phyloP scores from a whole-genome alignment of 2,797 vertebrate genomes.

The Salarias fasciatus region DNA sequence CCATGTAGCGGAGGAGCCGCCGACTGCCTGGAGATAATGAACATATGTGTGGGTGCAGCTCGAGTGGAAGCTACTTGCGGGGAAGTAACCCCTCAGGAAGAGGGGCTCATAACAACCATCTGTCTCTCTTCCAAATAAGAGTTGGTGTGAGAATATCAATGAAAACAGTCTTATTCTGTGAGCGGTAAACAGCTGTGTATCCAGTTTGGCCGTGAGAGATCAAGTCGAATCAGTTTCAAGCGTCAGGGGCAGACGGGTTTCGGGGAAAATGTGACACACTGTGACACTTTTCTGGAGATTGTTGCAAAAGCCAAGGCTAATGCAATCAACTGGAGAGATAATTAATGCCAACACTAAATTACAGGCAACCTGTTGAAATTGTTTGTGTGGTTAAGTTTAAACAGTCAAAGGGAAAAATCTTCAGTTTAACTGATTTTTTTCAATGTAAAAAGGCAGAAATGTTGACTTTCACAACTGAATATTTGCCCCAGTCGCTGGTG shows the following conservation, averaged over 20 bases:
- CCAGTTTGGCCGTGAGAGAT: constrained; percentile 16
- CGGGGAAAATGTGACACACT: no score
- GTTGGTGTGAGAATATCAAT: constrained; percentile 31
- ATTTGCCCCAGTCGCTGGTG: no score
- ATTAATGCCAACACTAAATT: no score
- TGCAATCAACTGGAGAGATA: no score
- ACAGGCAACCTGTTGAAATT: no score
- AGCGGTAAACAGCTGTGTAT: constrained; percentile 37
- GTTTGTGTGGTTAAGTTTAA: no score
- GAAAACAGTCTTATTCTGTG: constrained; percentile 30
- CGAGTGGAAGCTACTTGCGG: constrained; percentile 56
- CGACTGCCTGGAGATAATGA: constrained; percentile 61
- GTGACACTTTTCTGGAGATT: no score
- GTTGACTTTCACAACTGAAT: no score
- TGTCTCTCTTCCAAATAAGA: constrained; percentile 52
- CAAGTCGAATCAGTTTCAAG: neutral
- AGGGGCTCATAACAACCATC: constrained; percentile 56
- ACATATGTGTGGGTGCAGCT: constrained; percentile 66
- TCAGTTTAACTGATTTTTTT: no score
- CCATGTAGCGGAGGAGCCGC: constrained; percentile 40
- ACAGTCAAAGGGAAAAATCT: no score
- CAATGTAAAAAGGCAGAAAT: no score
- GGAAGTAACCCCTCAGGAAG: constrained; percentile 52
- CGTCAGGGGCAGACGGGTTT: neutral
- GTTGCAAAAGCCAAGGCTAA: no score